phyloP scores from a whole-genome alignment of 2,797 vertebrate genomes.

The Coluber constrictor region DNA sequence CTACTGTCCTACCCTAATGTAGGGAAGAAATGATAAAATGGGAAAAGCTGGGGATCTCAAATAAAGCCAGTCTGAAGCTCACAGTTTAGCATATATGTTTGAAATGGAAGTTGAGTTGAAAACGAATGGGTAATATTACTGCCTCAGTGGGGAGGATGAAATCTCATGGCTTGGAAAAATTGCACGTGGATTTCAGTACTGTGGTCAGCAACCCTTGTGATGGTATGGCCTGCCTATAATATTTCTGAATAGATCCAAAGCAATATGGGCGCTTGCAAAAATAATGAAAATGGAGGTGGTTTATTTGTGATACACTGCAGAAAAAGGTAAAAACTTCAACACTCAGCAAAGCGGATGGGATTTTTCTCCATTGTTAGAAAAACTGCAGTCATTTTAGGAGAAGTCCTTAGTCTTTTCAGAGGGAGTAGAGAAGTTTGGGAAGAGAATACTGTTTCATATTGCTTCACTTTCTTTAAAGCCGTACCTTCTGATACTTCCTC shows the following conservation, averaged over 20 bases:
- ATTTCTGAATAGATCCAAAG: neutral
- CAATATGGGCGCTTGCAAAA: neutral
- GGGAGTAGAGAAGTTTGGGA: neutral
- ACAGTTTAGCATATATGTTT: neutral
- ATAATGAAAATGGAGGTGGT: neutral
- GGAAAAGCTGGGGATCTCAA: neutral
- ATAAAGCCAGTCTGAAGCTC: neutral
- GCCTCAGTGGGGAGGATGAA: neutral
- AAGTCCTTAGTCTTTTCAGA: neutral
- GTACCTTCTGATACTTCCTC: neutral
- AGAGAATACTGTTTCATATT: neutral
- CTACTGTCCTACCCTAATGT: too few relatives aligned
- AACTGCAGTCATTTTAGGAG: neutral
- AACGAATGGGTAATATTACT: neutral
- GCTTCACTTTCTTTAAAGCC: neutral
- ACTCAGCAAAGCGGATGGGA: neutral
- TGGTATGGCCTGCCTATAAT: neutral
- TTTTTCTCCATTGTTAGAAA: neutral
- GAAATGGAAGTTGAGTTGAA: neutral
- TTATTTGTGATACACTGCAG: neutral
- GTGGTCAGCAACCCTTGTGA: conserved; percentile 7
- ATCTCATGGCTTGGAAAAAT: neutral
- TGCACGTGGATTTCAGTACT: conserved; percentile 23
- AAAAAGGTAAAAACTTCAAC: neutral
- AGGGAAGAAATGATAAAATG: neutral